Conservation (phyloP, 2,113 vertebrate genomes). For the Sakesphorus luctuosus region DNA sequence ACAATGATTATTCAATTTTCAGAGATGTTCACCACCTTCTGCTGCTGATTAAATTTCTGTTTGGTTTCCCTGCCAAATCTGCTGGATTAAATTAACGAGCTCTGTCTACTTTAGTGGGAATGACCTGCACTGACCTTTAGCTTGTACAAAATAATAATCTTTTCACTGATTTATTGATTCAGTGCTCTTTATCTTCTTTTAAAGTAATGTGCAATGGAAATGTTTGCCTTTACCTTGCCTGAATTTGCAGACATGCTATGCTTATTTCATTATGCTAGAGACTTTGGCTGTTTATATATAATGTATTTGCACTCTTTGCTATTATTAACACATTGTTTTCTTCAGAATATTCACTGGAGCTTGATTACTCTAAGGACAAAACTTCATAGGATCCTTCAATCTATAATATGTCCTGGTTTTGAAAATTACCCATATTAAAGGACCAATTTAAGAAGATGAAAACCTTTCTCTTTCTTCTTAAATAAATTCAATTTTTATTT, state of each 20-base stretch:
- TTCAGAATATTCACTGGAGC: conserved; percentile 17
- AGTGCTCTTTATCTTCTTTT: conserved; percentile 71
- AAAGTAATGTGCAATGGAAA: conserved; percentile 69
- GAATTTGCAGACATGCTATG: conserved; percentile 56
- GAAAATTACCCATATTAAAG: conserved; percentile 39
- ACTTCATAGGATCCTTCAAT: conserved; percentile 34
- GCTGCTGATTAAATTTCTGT: conserved; percentile 79
- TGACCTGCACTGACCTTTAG: conserved; percentile 76
- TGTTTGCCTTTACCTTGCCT: conserved; percentile 50
- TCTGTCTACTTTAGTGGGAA: conserved; percentile 74
- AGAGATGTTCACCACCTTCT: conserved; percentile 68
- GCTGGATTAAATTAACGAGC: conserved; percentile 80
- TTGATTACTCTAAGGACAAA: conserved; percentile 34
- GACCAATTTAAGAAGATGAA: conserved; percentile 42
- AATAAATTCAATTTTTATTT: conserved; percentile 36
- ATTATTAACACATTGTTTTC: conserved; percentile 45
- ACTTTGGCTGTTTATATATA: conserved; percentile 51
- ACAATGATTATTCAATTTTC: conserved; percentile 77
- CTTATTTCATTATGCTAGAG: conserved; percentile 65
- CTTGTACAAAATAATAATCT: conserved; percentile 82
- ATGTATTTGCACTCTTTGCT: conserved; percentile 51
- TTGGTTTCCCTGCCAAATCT: conserved; percentile 76
- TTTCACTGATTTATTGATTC: conserved; percentile 81
- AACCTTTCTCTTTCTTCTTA: not conserved
- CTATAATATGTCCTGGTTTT: not conserved